Conservation (phyloP, 2,113 vertebrate species). For the Lagopus leucura region DNA sequence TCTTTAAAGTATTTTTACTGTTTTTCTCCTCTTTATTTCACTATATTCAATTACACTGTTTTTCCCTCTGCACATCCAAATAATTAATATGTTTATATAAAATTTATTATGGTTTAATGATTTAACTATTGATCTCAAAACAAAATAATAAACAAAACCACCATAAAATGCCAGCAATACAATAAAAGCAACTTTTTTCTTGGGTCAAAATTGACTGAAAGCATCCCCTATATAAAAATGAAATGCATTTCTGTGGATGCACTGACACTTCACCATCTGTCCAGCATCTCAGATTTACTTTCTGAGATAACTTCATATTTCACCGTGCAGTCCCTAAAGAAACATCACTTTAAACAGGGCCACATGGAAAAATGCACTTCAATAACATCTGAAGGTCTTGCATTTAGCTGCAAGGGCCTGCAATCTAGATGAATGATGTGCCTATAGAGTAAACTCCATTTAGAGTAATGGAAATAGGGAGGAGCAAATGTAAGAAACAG, state of each 20-base stretch:
- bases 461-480: constrained; percentile 76
- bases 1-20: not conserved
- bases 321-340: constrained; percentile 80
- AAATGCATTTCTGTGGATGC: constrained; percentile 80
- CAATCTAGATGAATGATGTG: constrained; percentile 80
- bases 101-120: constrained; percentile 32
- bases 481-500: constrained; percentile 51
- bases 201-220: constrained; percentile 73
- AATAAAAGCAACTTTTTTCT: constrained; percentile 71
- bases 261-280: constrained; percentile 84
- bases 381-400: constrained; percentile 88
- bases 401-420: constrained; percentile 74
- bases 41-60: not conserved
- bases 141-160: not conserved
- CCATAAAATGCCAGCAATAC: constrained; percentile 18
- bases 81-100: constrained; percentile 32
- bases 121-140: constrained; percentile 55
- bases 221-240: constrained; percentile 80
- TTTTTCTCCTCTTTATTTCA: not conserved
- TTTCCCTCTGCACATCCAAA: not conserved
- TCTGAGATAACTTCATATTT: constrained; percentile 87
- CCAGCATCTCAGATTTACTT: constrained; percentile 86
- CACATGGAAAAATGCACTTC: constrained; percentile 81
- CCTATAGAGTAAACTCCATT: constrained; percentile 64
- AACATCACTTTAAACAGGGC: constrained; percentile 80